Evolutionary conservation across 2,797 vertebrate genomes (phyloP).

Genomic region (Onychomys torridus): DNA sequence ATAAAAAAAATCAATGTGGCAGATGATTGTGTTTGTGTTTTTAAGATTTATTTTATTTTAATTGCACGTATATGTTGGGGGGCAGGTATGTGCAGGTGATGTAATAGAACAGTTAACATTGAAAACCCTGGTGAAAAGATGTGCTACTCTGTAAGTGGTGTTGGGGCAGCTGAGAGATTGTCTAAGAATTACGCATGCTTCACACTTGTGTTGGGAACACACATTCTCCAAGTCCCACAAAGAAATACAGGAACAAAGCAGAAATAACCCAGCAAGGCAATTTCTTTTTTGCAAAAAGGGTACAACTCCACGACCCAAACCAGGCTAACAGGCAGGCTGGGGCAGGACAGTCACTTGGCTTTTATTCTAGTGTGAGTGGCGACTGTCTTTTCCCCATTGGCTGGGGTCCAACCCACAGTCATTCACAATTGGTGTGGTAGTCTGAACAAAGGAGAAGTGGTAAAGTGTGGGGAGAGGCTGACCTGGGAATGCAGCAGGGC

Average conservation of each 20-base stretch:
- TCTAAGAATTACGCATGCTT: not conserved
- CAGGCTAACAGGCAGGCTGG: not conserved
- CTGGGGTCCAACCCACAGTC: not conserved
- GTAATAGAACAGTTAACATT: not conserved
- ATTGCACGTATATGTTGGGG: not conserved
- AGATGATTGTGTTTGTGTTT: not conserved
- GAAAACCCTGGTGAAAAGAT: not conserved
- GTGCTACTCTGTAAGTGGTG: not conserved
- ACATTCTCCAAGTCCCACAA: not conserved
- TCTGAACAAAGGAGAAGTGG: not conserved
- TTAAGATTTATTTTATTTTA: not conserved
- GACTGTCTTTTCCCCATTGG: not conserved
- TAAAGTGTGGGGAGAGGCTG: not conserved
- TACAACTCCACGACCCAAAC: not conserved
- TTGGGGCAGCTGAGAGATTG: not conserved
- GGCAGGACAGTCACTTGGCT: not conserved
- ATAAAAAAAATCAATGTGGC: not conserved
- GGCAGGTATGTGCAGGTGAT: not conserved
- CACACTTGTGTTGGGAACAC: not conserved
- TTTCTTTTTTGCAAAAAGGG: not conserved
- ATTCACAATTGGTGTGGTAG: not conserved
- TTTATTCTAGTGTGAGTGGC: not conserved
- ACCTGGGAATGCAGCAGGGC: not conserved
- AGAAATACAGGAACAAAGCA: not conserved
- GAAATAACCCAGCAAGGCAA: not conserved